These are phyloP conservation scores for Dunckerocampus dactyliophorus DNA, from an alignment of 2,113 vertebrate genomes.

Conservation along the genomic window DNA sequence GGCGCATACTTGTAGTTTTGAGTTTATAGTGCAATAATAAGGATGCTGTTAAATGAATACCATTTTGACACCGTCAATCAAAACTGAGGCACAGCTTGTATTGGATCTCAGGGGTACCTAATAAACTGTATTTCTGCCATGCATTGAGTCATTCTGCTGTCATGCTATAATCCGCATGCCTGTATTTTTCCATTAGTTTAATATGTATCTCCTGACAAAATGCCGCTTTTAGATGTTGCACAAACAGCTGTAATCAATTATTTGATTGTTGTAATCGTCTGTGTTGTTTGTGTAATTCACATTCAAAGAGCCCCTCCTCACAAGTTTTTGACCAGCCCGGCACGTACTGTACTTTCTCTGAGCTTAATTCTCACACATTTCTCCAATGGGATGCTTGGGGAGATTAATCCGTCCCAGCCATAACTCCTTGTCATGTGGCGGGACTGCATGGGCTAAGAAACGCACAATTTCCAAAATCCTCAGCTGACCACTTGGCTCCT, in stretches of 20 bases:
- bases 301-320: background rate
- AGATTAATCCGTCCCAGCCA: conserved; percentile 65
- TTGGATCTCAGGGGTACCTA: too few relatives aligned
- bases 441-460: conserved; percentile 33
- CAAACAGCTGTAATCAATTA: too few relatives aligned
- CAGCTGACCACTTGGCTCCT: conserved; percentile 48
- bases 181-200: too few relatives aligned
- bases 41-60: background rate
- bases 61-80: background rate
- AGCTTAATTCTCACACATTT: conserved; percentile 51
- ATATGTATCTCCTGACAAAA: too few relatives aligned
- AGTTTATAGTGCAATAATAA: background rate
- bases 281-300: background rate
- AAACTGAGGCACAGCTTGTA: background rate
- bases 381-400: conserved; percentile 49
- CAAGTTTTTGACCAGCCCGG: background rate
- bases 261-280: too few relatives aligned
- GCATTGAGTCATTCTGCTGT: too few relatives aligned
- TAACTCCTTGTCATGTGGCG: conserved; percentile 60
- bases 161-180: too few relatives aligned
- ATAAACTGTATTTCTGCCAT: too few relatives aligned
- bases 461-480: conserved; percentile 42
- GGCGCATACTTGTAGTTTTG: too few relatives aligned
- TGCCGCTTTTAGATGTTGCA: too few relatives aligned
- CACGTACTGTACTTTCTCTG: conserved; percentile 37